phyloP scores from a whole-genome alignment of 2,888 invertebrate genomes.

The Hirtodrosophila alboralis region DNA sequence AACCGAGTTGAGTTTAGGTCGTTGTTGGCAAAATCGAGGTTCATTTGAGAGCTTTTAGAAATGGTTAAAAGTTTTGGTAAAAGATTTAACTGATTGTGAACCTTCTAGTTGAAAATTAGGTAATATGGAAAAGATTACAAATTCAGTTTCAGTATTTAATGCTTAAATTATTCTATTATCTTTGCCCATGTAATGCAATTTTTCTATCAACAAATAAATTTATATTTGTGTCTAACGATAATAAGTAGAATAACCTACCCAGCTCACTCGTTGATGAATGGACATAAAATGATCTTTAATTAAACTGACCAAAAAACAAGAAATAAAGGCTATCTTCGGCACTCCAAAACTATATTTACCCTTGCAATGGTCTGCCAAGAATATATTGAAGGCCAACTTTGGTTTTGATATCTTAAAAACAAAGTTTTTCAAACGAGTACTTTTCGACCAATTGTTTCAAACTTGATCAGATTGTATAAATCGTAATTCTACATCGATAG shows the following conservation, averaged over 20 bases:
- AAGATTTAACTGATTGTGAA: conserved; percentile 8
- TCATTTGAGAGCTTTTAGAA: conserved; percentile 5
- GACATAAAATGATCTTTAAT: conserved; percentile 46
- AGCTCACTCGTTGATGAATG: conserved; percentile 42
- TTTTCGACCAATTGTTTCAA: too few relatives aligned
- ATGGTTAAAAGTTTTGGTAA: conserved; percentile 30
- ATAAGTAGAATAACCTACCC: too few relatives aligned
- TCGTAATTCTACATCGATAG: too few relatives aligned
- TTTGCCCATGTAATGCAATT: too few relatives aligned
- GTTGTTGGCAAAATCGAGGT: conserved; percentile 8
- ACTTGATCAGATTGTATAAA: too few relatives aligned
- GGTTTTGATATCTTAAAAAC: too few relatives aligned
- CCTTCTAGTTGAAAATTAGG: not conserved
- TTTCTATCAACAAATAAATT: conserved; percentile 2
- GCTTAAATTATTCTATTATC: too few relatives aligned
- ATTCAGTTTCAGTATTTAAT: not conserved
- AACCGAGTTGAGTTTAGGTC: conserved; percentile 6
- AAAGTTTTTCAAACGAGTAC: too few relatives aligned
- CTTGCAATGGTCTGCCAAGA: too few relatives aligned
- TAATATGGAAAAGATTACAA: not conserved
- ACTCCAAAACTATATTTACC: too few relatives aligned
- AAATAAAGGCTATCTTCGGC: conserved; percentile 30
- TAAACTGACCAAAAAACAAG: conserved; percentile 38
- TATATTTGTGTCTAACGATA: too few relatives aligned
- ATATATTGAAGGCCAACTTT: too few relatives aligned